Conservation (phyloP, 35 echinoderm and acorn worm species). For the Heliocidaris tuberculata region DNA sequence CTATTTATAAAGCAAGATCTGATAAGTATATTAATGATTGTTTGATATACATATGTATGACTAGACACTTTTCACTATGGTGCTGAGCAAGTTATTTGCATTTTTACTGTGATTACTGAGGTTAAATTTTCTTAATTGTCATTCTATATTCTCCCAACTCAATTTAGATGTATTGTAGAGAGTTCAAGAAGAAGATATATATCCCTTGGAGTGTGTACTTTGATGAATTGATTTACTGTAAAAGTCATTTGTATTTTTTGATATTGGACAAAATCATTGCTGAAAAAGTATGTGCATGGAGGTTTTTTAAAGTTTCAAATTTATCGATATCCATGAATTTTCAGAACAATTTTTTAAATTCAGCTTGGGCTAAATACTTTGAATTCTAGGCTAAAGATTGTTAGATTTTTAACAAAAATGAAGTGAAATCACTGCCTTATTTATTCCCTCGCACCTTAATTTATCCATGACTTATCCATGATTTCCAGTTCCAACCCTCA, state of each 20-base stretch:
- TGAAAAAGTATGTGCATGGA: not conserved
- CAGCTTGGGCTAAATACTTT: not conserved
- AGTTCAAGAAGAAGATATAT: not conserved
- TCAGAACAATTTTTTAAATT: not conserved
- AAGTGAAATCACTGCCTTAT: not conserved
- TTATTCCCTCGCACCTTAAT: not conserved
- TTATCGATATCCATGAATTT: no score
- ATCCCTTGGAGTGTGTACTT: not conserved
- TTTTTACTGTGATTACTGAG: not conserved
- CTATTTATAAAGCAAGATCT: not conserved
- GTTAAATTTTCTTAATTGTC: not conserved
- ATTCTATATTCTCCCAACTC: not conserved
- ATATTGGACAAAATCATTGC: not conserved
- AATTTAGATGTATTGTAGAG: not conserved
- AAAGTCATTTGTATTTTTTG: not conserved
- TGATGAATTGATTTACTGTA: not conserved
- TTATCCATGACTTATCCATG: not conserved
- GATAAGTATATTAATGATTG: not conserved
- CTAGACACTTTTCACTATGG: not conserved
- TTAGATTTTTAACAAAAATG: not conserved
- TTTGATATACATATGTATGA: not conserved
- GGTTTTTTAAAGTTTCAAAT: not conserved
- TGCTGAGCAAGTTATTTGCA: conserved; percentile 3
- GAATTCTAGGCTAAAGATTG: not conserved
- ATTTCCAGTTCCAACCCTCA: not conserved